Base-by-base conservation (phyloP, 2,113 vertebrate genomes). In the Martes martes region DNA sequence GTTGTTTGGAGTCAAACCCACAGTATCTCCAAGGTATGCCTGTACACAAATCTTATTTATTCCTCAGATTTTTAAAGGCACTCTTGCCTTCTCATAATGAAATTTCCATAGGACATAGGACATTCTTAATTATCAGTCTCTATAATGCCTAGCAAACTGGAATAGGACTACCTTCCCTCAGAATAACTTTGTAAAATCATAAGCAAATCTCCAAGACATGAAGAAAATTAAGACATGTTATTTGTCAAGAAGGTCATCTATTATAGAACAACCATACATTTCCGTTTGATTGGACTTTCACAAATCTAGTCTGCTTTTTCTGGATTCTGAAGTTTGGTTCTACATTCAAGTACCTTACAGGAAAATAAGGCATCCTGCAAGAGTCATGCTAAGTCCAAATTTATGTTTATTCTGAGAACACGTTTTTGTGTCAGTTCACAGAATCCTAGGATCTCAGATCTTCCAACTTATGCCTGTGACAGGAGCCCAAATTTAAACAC, bases 101-200 rank as follows among this genome's bases (percentile, higher is more conserved):
- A 74, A 92, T 87, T 67, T 88, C 42, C 6, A 52, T 4, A n/a
- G 28, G 79, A 90, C 4, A 52, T 4, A 39, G 28, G 73, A 90
- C 55, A 91, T 5, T 84, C 79, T 86, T 59, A 94, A 33, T 92
- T 39, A 88, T 24, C 3, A 81, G 16, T 52, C 52, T 87, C 31
- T 42, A 15, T 19, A 92, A 65, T 36, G 83, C 6, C 47, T 61
- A 63, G 61, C 83, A 73, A 78, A 84, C 33, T 90, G 74, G 63
- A 81, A 39, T 91, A 87, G 31, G 57, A 90, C 85, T 96, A 39
- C 67, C 67, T 96, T 94, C 80, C 52, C 84, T 94, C 45, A 93
- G 31, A 52, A 63, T 63, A 96, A 86, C 42, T 71, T 92, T 92
- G 61, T 47, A 74, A 94, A 96, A 85, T 78, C 47, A 63, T 63